phyloP scores from a whole-genome alignment of 64 coral and sea anemone species.

The Montipora cactus region DNA sequence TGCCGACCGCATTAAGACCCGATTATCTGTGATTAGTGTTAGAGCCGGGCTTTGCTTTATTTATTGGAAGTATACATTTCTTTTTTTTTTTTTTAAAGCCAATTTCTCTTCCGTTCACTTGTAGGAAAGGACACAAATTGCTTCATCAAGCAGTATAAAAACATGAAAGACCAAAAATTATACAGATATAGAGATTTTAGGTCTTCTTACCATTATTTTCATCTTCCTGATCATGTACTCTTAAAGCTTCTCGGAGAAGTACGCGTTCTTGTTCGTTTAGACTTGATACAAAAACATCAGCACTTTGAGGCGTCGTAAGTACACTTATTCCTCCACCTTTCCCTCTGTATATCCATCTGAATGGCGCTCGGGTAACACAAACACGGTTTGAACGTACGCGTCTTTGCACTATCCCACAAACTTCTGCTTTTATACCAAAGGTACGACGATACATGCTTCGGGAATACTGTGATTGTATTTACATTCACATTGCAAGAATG shows the following conservation, averaged over 20 bases:
- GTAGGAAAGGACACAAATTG: no score
- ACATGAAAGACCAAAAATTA: no score
- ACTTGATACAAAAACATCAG: slow-evolving; percentile 57
- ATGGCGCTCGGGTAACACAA: background rate
- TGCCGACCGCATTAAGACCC: no score
- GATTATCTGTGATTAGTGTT: no score
- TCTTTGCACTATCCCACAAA: background rate
- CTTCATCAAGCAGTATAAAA: no score
- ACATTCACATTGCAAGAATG: no score
- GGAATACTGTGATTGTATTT: no score
- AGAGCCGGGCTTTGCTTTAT: no score
- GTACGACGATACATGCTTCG: background rate
- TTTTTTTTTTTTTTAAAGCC: no score
- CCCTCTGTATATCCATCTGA: slow-evolving; percentile 14
- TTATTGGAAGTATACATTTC: no score
- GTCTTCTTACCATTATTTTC: slow-evolving; percentile 15
- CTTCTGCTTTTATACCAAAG: background rate
- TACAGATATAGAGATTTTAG: background rate
- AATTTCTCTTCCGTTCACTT: no score
- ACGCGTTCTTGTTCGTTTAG: slow-evolving; percentile 25
- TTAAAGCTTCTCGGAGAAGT: slow-evolving; percentile 55
- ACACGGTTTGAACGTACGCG: background rate
- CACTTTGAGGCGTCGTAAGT: slow-evolving; percentile 52
- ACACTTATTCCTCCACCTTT: slow-evolving; percentile 47
- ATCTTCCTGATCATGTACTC: slow-evolving; percentile 36